These are phyloP conservation scores for Propithecus deckenii DNA, from an alignment of 2,797 vertebrate species.

Conservation along the genomic window DNA sequence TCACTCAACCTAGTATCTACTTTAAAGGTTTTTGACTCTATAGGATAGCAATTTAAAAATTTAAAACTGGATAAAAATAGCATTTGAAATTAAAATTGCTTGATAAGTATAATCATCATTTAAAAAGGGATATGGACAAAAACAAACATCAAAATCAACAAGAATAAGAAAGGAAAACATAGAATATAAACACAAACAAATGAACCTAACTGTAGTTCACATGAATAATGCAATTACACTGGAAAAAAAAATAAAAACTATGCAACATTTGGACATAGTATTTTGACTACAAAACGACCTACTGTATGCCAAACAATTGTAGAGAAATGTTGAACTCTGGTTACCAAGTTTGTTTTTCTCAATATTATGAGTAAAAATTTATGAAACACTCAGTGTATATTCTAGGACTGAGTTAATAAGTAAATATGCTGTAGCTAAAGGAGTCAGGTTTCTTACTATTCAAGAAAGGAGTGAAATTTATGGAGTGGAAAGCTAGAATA, in stretches of 20 bases:
- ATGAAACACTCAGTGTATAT: not conserved
- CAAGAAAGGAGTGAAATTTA: not conserved
- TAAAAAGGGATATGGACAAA: not conserved
- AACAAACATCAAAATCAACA: not conserved
- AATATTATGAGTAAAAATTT: not conserved
- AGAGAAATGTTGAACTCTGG: not conserved
- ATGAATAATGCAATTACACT: not conserved
- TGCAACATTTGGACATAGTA: not conserved
- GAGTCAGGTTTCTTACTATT: not conserved
- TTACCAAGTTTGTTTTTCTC: not conserved
- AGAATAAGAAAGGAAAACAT: not conserved
- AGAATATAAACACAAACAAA: not conserved
- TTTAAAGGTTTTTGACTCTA: not conserved
- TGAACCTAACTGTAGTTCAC: not conserved
- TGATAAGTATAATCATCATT: not conserved
- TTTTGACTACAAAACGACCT: not conserved
- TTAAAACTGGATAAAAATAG: not conserved
- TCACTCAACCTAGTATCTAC: not conserved
- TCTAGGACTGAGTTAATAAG: not conserved
- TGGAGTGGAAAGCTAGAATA: not conserved
- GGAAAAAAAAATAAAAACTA: not conserved
- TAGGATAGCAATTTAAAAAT: not conserved
- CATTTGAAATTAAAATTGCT: not conserved
- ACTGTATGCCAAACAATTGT: not conserved
- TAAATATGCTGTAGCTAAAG: not conserved